A percentile compares a stretch with the other conserved stretches of the same genome.
phyloP scores from a whole-genome alignment of 2,888 invertebrate species.

The Aporophyla nigra region DNA sequence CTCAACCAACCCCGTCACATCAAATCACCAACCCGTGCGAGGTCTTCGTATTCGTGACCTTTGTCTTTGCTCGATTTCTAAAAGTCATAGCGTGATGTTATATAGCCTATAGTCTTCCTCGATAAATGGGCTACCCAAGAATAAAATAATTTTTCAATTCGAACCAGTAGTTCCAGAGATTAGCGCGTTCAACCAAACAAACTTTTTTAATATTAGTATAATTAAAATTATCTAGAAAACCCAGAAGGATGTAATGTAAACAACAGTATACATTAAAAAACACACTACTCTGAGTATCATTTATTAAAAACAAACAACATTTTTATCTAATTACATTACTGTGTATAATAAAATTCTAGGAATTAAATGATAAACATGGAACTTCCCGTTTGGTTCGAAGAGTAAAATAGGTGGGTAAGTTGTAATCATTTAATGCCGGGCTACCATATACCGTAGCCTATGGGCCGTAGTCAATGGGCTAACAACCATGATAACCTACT shows the following conservation, averaged over 20 bases:
- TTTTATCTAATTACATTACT: conserved; percentile 13
- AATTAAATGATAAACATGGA: conserved; percentile 32
- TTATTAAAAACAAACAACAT: conserved; percentile 35
- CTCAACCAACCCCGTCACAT: too few species aligned
- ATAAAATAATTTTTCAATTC: too few species aligned
- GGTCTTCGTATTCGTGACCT: too few species aligned
- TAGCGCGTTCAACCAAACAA: too few species aligned
- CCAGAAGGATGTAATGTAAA: not conserved
- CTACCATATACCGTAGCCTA: not conserved
- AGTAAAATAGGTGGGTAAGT: conserved; percentile 7
- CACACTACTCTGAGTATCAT: conserved; percentile 1
- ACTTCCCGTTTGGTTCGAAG: conserved; percentile 16
- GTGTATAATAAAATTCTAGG: conserved; percentile 24
- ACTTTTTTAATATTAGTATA: too few species aligned
- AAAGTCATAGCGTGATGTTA: too few species aligned
- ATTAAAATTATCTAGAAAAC: conserved; percentile 6
- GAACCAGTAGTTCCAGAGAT: too few species aligned
- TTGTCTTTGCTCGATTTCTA: too few species aligned
- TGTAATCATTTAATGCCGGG: conserved; percentile 33
- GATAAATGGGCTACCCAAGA: too few species aligned
- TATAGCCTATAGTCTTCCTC: too few species aligned
- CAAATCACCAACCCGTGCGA: too few species aligned
- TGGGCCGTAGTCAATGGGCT: conserved; percentile 15
- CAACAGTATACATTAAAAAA: conserved; percentile 11
- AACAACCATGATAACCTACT: conserved; percentile 12